Conservation (phyloP, 2,113 vertebrate genomes). For the Varanus salvator region DNA sequence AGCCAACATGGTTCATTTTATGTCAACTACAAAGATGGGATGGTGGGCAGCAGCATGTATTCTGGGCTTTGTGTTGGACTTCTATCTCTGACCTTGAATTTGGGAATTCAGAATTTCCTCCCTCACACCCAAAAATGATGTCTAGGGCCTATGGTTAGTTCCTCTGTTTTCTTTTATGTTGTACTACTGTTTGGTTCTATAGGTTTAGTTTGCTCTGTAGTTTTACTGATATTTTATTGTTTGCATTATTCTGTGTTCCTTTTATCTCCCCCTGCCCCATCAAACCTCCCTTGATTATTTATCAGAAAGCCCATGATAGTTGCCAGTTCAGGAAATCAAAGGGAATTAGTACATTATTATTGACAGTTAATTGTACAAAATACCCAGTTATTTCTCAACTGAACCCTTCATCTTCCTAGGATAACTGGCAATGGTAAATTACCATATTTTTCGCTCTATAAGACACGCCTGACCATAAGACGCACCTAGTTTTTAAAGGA, state of each 20-base stretch:
- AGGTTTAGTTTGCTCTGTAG: neutral
- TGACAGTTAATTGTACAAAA: neutral
- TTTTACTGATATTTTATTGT: neutral
- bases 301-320: neutral
- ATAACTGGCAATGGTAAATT: neutral
- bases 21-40: too few species aligned
- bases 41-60: too few species aligned
- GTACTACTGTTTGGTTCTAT: neutral
- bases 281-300: neutral
- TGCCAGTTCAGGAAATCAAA: neutral
- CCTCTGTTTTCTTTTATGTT: neutral
- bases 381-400: neutral
- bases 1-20: too few species aligned
- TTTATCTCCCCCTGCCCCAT: neutral
- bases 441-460: too few species aligned
- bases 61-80: too few species aligned
- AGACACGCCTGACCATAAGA: too few species aligned
- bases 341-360: neutral
- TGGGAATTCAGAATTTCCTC: too few species aligned
- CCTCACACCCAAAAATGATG: too few species aligned
- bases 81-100: too few species aligned
- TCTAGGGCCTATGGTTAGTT: too few species aligned
- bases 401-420: too few species aligned
- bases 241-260: neutral
- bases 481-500: too few species aligned